Evolutionary conservation across 1,140 invertebrate genomes (phyloP), one percentile per base, ranked within the genome.

Genomic region (Maniola jurtina): DNA sequence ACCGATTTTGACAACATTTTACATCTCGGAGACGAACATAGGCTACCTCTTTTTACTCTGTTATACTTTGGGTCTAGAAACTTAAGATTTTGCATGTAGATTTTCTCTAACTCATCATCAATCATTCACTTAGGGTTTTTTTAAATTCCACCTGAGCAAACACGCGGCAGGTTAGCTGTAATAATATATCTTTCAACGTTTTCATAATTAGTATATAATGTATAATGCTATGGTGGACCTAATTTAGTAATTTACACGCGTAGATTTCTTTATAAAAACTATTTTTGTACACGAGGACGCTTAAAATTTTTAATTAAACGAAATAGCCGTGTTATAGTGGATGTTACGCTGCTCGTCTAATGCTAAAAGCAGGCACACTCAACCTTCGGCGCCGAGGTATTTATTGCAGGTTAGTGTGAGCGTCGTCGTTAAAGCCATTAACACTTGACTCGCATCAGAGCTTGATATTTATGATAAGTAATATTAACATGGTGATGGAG

Each of bases 231-330:
- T 40, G 7, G 38, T n/a, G 9, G 5, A 45, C 13, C 13, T 45
- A 45, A 1, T 13, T 13, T 0, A 45, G 13, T 45, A 45, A 45
- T 45, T 45, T 45, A 45, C 42, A 45, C 42, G 13, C 13, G 42
- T 11, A 45, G 42, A 45, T n/a, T 42, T 42, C 7, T 47, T 42
- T 62, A 45, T 54, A 40, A 38, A 25, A 14, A 58, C 13, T 42
- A 59, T 45, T 59, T 15, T 57, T 57, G 55, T 38, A 48, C 33
- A 47, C 15, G 25, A 35, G 4, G 14, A 60, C 7, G 16, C 7
- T 25, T 42, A 11, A 58, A 47, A 59, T 33, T 59, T 59, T 58
- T 25, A 63, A 55, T 64, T 48, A 57, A 16, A 33, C 47, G 14
- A 8, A 58, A 50, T 40, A 38, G 45, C n/a, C 16, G 42, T 52